Evolutionary conservation across 1,140 invertebrate genomes (phyloP), one percentile per base, ranked within the genome.

Genomic region (Pachypeltis micranthus): DNA sequence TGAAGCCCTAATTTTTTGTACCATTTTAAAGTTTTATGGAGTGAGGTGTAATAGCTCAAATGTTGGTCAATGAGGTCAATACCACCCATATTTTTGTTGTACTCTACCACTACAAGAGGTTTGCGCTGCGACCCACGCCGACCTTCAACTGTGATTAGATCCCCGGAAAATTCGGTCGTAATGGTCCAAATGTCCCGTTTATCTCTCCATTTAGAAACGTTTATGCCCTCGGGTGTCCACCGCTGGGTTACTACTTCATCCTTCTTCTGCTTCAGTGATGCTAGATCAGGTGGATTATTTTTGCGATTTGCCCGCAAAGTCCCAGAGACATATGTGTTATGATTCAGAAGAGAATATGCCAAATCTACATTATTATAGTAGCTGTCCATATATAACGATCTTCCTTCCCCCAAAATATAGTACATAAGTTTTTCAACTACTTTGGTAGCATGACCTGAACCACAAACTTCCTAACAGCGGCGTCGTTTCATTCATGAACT

Each of bases 1-100:
- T 58, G 56, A 58, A 25, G 27, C 4, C 27, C 24, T 12, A 58
- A 58, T 58, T 58, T 58, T 58, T 58, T 58, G 56, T 58, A 58
- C 56, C 56, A 58, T 23, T 58, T 58, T 12, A 58, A 7, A 23
- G 12, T 25, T 26, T 23, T 25, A 16, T 23, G 19, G 3, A 23
- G 24, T 25, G 56, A 12, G 16, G 24, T 29, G 26, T 27, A 25
- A 58, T 25, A 58, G 26, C 7, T 7, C 3, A 58, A 25, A 16
- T 19, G 4, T 19, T 19, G 24, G 25, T 58, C 56, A 25, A 29
- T 21, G 4, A 10, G 56, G 19, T 25, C 56, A 16, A 58, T 29
- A 3, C 24, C 56, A 7, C 56, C 21, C 56, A 58, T 58, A 7
- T 23, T 25, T 23, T 25, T 58, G 23, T 58, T 58, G 25, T 58